Evolutionary conservation across 2,888 invertebrate genomes (phyloP).

Genomic region (Drosophila lutescens): DNA sequence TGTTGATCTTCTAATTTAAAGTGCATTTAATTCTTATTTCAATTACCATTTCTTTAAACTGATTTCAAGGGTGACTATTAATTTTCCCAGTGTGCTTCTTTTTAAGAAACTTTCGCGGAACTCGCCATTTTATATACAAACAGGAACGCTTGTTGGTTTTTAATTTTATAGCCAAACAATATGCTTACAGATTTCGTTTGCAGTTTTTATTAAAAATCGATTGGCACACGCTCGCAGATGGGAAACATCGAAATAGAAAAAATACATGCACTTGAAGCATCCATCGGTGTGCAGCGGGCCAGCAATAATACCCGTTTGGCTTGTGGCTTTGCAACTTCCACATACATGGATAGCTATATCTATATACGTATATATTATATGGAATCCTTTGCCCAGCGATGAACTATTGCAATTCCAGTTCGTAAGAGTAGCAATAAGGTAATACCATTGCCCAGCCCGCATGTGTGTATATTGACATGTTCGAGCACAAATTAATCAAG

Average conservation of each 20-base stretch:
- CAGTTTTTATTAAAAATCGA: conserved; percentile 71
- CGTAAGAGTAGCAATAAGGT: conserved; percentile 20
- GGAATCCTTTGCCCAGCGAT: conserved; percentile 15
- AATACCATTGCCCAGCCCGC: conserved; percentile 3
- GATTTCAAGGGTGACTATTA: too few species aligned
- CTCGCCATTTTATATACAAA: conserved; percentile 16
- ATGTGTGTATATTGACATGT: conserved; percentile 32
- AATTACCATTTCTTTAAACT: not conserved
- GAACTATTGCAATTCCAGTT: conserved; percentile 46
- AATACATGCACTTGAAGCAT: conserved; percentile 22
- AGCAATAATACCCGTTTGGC: conserved; percentile 42
- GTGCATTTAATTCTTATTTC: too few species aligned
- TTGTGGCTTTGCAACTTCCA: conserved; percentile 39
- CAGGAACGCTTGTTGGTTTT: conserved; percentile 65
- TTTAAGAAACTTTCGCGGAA: conserved; percentile 9
- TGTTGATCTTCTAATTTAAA: too few species aligned
- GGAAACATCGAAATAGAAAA: conserved; percentile 21
- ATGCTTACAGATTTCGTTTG: conserved; percentile 59
- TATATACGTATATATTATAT: not conserved
- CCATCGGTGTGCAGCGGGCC: conserved; percentile 17
- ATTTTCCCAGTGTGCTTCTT: conserved; percentile 4
- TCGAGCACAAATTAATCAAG: conserved; percentile 27
- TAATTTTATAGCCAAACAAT: conserved; percentile 74
- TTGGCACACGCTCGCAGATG: conserved; percentile 21
- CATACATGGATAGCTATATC: conserved; percentile 3